Evolutionary conservation across 2,113 vertebrate genomes (phyloP), one percentile per base, ranked within the genome.

Genomic region (Mastomys coucha): DNA sequence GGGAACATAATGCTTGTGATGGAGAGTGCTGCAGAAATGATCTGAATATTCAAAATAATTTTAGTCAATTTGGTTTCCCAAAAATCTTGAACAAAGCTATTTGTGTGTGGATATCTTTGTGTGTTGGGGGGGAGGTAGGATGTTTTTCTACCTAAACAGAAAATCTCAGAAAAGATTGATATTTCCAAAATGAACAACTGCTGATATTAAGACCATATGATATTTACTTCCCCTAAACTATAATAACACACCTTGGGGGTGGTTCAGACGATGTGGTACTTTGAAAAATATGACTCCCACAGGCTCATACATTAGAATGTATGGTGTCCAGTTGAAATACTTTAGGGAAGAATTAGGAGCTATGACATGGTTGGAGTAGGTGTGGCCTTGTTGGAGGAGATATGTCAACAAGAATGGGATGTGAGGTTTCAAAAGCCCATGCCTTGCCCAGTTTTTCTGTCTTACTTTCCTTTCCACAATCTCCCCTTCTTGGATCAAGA

Each of bases 371-470:
- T 28, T 63, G 24, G 56, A 60, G 7, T 26, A 39, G 36, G 1
- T 42, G 22, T 36, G 4, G 17, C 0, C 24, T 24, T 0, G 0
- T 42, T 63, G n/a, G 24, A 3, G 56, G 7, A 28, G 7, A 17
- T 42, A 11, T 28, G 24, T 28, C n/a, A 63, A 42, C 9, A n/a
- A 3, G 22, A 84, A 12, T 63, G 14, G 2, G 36, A n/a, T 39
- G 11, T n/a, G 36, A 60, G 36, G 22, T 60, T 84, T 28, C 56
- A 63, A 63, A 28, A 84, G 22, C 56, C 58, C 1, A 42, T 1
- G 7, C 14, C 20, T 1, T 2, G 1, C 0, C 1, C 4, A n/a
- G 11, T 14, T 22, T 81, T 58, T 58, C 20, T 58, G 0, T 42
- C 14, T 84, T 33, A 8, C 42, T 49, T 19, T 51, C 9, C 0